Percentiles rank a stretch among this genome's conserved stretches.
Conservation (phyloP, 1,140 invertebrate species). For the Coenobita brevimanus region DNA sequence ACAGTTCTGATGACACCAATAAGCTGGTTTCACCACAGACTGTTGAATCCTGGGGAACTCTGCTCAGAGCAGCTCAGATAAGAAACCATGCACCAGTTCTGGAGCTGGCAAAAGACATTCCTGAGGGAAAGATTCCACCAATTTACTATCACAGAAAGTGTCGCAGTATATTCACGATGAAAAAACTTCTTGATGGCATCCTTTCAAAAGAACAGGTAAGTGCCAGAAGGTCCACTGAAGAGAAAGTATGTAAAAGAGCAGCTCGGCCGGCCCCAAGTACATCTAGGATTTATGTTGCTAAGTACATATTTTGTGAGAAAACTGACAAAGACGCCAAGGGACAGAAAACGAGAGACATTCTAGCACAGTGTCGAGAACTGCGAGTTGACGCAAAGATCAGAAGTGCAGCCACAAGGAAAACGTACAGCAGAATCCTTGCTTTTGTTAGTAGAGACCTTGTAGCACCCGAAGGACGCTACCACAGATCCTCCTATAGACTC, state of each 20-base stretch:
- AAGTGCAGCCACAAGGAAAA: background rate
- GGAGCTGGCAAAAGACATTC: too few relatives aligned
- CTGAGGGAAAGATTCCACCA: too few relatives aligned
- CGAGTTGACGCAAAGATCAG: background rate
- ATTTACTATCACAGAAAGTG: background rate
- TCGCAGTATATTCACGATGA: background rate
- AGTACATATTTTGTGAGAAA: background rate
- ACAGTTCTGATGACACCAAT: too few relatives aligned
- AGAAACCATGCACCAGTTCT: too few relatives aligned
- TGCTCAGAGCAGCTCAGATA: too few relatives aligned
- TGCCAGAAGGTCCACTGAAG: background rate
- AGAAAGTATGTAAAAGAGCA: background rate
- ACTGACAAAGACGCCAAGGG: background rate
- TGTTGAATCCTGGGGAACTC: too few relatives aligned
- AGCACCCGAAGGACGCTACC: background rate
- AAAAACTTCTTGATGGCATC: background rate
- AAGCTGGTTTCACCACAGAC: background rate
- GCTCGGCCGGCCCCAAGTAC: background rate
- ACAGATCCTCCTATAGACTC: background rate
- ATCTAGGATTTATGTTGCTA: too few relatives aligned
- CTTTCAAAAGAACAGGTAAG: background rate
- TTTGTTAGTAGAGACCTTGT: background rate
- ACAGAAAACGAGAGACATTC: too few relatives aligned
- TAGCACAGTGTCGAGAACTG: background rate
- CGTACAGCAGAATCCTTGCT: background rate